Evolutionary conservation across 2,797 vertebrate genomes (phyloP).

Genomic region (Pantherophis vulpinus): DNA sequence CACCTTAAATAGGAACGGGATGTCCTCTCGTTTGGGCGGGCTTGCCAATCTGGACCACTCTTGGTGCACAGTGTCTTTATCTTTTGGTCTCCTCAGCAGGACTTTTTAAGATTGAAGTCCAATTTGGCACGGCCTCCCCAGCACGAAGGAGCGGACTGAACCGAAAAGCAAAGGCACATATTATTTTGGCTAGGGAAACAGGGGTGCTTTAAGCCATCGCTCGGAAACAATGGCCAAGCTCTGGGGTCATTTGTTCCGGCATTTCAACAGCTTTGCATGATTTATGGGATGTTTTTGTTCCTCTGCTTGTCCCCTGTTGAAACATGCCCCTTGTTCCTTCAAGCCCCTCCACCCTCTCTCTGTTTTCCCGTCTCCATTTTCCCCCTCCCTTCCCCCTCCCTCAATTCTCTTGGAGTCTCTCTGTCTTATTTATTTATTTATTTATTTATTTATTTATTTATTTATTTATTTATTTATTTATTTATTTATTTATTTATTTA

Average conservation of each 20-base stretch:
- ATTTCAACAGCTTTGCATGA: slow-evolving; percentile 67
- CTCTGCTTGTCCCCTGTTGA: slow-evolving; percentile 59
- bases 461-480: too few species aligned
- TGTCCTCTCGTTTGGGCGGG: fast-evolving
- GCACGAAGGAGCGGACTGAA: slow-evolving; percentile 12
- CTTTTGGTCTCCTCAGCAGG: background rate
- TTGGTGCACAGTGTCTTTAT: fast-evolving
- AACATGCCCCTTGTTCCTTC: slow-evolving; percentile 41
- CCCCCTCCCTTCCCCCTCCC: slow-evolving; percentile 52
- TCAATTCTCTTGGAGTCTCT: slow-evolving; percentile 66
- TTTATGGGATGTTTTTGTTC: slow-evolving; percentile 70
- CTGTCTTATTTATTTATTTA: slow-evolving; percentile 30
- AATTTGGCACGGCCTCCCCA: background rate
- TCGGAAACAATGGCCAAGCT: slow-evolving; percentile 64
- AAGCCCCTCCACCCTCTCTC: slow-evolving; percentile 42
- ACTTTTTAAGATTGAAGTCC: background rate
- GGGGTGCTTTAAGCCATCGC: slow-evolving; percentile 52
- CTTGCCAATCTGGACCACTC: fast-evolving
- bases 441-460: background rate
- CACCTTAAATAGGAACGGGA: background rate
- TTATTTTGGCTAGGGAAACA: slow-evolving; percentile 48
- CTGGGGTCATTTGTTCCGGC: slow-evolving; percentile 69
- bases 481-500: too few species aligned
- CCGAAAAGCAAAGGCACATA: slow-evolving; percentile 47
- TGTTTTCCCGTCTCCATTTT: slow-evolving; percentile 61